These are phyloP conservation scores for Nannoperca obscura DNA, from an alignment of 2,797 vertebrate species.

Conservation along the genomic window DNA sequence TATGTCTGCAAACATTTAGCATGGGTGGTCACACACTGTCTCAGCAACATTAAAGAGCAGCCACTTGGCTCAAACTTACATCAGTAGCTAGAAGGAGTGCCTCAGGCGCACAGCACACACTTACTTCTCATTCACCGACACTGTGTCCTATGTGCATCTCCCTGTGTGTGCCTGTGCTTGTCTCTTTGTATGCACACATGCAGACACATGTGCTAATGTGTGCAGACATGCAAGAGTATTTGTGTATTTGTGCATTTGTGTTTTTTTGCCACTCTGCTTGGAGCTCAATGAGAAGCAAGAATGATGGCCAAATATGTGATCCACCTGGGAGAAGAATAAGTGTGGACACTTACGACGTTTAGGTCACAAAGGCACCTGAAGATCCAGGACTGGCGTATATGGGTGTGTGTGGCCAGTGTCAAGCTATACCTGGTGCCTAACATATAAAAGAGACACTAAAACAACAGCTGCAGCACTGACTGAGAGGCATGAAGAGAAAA, in stretches of 20 bases:
- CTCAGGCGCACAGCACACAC: conserved; percentile 54
- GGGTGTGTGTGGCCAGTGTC: conserved; percentile 5
- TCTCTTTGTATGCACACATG: background rate
- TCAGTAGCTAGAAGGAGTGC: conserved; percentile 69
- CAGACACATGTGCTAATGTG: background rate
- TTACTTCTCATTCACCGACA: conserved; percentile 59
- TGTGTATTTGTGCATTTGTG: background rate
- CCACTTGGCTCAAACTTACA: conserved; percentile 65
- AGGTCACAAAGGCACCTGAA: conserved; percentile 29
- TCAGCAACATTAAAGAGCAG: conserved; percentile 46
- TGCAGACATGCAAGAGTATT: background rate
- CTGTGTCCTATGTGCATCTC: conserved; percentile 17
- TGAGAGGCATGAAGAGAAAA: conserved; percentile 6
- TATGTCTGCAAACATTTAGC: conserved; percentile 43
- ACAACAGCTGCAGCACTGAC: conserved; percentile 1
- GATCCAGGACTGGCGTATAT: background rate
- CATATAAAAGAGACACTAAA: conserved; percentile 3
- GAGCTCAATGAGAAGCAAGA: conserved; percentile 12
- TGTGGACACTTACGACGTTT: background rate
- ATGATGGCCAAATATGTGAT: conserved; percentile 9
- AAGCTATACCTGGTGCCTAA: conserved; percentile 7
- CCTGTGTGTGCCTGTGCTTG: background rate
- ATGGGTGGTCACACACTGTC: conserved; percentile 53
- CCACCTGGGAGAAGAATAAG: conserved; percentile 15
- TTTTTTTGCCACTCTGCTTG: conserved; percentile 5